Base-by-base conservation (phyloP, 1,140 invertebrate genomes). In the Cryptotermes secundus region DNA sequence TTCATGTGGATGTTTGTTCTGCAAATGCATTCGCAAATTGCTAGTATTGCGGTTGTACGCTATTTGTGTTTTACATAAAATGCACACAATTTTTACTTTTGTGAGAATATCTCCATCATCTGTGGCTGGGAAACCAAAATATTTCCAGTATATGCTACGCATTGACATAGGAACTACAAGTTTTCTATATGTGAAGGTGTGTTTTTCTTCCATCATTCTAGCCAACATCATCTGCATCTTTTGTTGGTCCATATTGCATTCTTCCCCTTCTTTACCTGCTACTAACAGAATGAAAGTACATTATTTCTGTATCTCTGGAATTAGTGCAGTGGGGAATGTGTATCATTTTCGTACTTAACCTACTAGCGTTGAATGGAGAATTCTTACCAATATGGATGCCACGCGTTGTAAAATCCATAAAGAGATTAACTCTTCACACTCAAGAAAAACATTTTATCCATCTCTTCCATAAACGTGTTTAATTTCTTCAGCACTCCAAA, bases 81-180 rank as follows among this genome's bases (percentile, higher is more conserved):
- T 91, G 84, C 93, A 93, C 26, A 94, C 91, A 19, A 93, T 93
- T 86, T 92, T 93, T 9, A 92, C 89, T 89, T 92, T 93, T n/a
- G 92, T 93, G 4, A 94, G 88, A 84, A 93, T 93, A 83, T 91
- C 90, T 72, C 92, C 92, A 59, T 92, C 90, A 34, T 93, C 92
- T 72, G 91, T 91, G 0, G 92, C 93, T 79, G 93, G 93, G 88
- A 93, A 94, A 26, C 93, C 93, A 88, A 93, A 94, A 87, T 92
- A 93, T 86, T 92, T 93, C 93, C 93, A 94, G 87, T 93, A 93
- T 79, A 93, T 92, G 86, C 92, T 93, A 83, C 93, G 89, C 93
- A 93, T 94, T 1, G 91, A 90, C 85, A 90, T 89, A 9, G 92
- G 92, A 19, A 92, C 92, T 16, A 92, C 91, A 10, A 92, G 86